phyloP scores from a whole-genome alignment of 2,888 invertebrate genomes.

The Geophilus truncorum region DNA sequence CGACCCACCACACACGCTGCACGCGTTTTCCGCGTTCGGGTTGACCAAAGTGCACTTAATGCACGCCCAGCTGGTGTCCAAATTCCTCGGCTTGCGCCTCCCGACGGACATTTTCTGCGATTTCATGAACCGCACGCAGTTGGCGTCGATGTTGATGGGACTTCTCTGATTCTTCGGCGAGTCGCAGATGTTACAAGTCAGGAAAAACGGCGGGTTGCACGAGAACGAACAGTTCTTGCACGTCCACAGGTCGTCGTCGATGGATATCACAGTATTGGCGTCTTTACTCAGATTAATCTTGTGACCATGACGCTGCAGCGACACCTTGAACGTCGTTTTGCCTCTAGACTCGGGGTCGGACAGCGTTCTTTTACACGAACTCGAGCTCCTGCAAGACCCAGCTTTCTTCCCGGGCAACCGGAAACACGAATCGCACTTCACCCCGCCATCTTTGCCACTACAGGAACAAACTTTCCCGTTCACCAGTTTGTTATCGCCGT shows the following conservation, averaged over 20 bases:
- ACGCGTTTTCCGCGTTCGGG: constrained; percentile 62
- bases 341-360: constrained; percentile 51
- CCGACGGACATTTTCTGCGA: background rate
- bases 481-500: no score
- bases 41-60: constrained; percentile 82
- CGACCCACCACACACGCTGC: constrained; percentile 83
- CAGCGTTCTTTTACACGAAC: constrained; percentile 49
- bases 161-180: constrained; percentile 61
- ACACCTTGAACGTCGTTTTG: background rate
- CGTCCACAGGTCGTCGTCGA: constrained; percentile 62
- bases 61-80: constrained; percentile 68
- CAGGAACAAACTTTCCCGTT: no score
- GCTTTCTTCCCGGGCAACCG: background rate
- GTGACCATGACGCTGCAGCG: background rate
- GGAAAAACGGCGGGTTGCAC: constrained; percentile 74
- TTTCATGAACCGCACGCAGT: background rate
- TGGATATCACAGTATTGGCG: constrained; percentile 39
- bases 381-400: background rate
- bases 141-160: constrained; percentile 63
- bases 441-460: no score
- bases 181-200: constrained; percentile 76
- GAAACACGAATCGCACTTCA: no score
- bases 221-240: constrained; percentile 83
- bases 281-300: background rate
- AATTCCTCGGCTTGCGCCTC: constrained; percentile 60